Conservation (phyloP, 2,888 invertebrate genomes). For the Artemia sinica region DNA sequence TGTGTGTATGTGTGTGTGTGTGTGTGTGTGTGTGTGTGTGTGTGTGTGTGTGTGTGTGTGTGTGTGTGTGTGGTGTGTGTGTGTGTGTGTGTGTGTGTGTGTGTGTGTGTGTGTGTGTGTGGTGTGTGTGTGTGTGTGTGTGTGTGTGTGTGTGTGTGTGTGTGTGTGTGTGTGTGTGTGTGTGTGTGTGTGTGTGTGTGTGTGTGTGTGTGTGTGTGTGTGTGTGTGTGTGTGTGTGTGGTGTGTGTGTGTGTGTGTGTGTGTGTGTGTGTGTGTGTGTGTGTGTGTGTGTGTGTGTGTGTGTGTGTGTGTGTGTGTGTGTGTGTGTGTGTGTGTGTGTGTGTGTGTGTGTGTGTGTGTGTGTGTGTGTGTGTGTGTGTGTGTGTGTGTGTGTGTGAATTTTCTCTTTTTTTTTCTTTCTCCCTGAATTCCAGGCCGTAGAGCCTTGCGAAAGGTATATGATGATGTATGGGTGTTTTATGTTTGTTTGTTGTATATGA, state of each 20-base stretch:
- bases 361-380: not conserved
- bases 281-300: not conserved
- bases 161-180: not conserved
- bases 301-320: not conserved
- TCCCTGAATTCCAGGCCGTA: no score
- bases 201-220: not conserved
- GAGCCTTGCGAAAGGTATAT: no score
- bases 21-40: not conserved
- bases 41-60: not conserved
- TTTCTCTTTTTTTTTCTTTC: no score
- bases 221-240: not conserved
- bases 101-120: not conserved
- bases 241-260: not conserved
- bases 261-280: not conserved
- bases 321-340: not conserved
- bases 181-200: not conserved
- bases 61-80: not conserved
- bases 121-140: not conserved
- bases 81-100: not conserved
- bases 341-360: not conserved
- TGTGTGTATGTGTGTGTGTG: not conserved
- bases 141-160: not conserved
- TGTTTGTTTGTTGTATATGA: no score
- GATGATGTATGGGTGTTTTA: no score
- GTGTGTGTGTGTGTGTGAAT: not conserved